A percentile compares a stretch with the other conserved stretches of the same genome.
phyloP scores from a whole-genome alignment of 1,140 invertebrate species.

The Lysiphlebus fabarum region DNA sequence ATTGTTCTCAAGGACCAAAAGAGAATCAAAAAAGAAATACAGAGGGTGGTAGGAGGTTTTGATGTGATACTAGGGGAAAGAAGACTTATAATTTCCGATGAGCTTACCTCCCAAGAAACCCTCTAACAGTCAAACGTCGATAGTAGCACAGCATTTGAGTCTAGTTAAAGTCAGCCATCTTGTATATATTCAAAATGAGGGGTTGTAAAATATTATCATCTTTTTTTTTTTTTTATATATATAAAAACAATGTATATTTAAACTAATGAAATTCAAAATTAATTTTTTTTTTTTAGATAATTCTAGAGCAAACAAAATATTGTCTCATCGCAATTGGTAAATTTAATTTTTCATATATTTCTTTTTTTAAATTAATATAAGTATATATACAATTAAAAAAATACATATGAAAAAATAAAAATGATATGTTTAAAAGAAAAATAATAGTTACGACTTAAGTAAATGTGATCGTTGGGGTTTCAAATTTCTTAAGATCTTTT shows the following conservation, averaged over 20 bases:
- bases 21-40: constrained; percentile 20
- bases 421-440: no score
- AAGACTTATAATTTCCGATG: constrained; percentile 55
- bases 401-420: no score
- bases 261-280: constrained; percentile 20
- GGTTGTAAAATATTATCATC: no score
- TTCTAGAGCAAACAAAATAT: no score
- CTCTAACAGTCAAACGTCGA: constrained; percentile 54
- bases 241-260: constrained; percentile 9
- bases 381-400: no score
- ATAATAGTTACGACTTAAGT: no score
- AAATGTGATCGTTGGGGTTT: no score
- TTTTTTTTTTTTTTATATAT: no score
- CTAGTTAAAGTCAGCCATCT: constrained; percentile 46
- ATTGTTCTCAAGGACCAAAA: constrained; percentile 44
- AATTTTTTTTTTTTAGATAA: neutral
- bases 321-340: no score
- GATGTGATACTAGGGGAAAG: constrained; percentile 48
- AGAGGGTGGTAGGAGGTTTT: constrained; percentile 23
- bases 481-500: no score
- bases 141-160: constrained; percentile 37
- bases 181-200: constrained; percentile 40
- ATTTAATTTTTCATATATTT: no score
- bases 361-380: no score
- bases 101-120: constrained; percentile 56